Percentiles rank a stretch among this genome's conserved stretches.
phyloP scores from a whole-genome alignment of 2,113 vertebrate species.

The Thinocorus orbignyianus region DNA sequence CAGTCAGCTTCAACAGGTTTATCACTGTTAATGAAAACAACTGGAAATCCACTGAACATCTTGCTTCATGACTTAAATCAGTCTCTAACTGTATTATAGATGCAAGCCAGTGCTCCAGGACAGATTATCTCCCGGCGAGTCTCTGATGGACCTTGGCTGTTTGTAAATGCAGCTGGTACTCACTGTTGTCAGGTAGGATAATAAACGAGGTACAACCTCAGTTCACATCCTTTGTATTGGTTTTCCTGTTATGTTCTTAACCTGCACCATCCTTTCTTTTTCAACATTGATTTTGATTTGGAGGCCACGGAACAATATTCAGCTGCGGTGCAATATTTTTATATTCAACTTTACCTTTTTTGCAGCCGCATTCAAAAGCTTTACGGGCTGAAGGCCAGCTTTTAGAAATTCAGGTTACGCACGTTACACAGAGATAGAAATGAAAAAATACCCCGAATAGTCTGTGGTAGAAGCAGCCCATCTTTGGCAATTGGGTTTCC shows the following conservation, averaged over 20 bases:
- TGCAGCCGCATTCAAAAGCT: neutral
- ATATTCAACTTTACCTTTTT: neutral
- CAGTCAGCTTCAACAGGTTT: conserved; percentile 32
- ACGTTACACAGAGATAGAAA: neutral
- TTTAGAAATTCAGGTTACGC: neutral
- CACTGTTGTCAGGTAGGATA: conserved; percentile 24
- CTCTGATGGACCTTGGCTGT: neutral
- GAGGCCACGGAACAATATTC: neutral
- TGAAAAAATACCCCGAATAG: neutral
- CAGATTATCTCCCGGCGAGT: conserved; percentile 25
- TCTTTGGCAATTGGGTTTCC: neutral
- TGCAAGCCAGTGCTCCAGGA: conserved; percentile 33
- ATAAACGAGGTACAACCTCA: conserved; percentile 34
- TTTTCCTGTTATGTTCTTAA: conserved; percentile 31
- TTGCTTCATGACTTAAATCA: neutral
- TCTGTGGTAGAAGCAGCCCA: neutral
- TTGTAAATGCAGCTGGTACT: conserved; percentile 24
- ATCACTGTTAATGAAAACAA: conserved; percentile 41
- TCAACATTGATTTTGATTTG: conserved; percentile 38
- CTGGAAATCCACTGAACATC: conserved; percentile 34
- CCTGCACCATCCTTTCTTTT: neutral
- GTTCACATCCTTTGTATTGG: neutral
- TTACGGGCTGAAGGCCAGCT: neutral
- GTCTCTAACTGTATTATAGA: conserved; percentile 1
- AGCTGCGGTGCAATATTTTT: neutral